Evolutionary conservation across 1,140 invertebrate species (phyloP), one percentile per base, ranked within the genome.

Genomic region (Dendrolimus kikuchii): DNA sequence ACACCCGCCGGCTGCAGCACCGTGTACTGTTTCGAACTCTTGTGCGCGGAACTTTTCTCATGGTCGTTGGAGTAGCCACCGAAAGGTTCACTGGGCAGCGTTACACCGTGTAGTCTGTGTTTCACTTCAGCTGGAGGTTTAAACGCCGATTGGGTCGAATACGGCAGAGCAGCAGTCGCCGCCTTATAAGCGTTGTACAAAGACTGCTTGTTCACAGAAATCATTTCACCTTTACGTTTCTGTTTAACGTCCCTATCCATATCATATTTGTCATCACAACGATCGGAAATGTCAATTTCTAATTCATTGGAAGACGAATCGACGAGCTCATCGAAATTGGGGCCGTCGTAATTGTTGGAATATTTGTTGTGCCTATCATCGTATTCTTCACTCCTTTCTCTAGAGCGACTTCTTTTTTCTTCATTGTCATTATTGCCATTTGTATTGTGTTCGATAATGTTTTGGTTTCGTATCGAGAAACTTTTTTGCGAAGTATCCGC

Each of bases 221-320:
- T 68, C 64, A 87, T 81, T 88, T 87, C 84, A 69, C 70, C 71
- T 77, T 75, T 87, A 77, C 68, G 63, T 87, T 83, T 70, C 77
- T 79, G 76, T 64, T 86, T 89, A 60, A 57, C 54, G 38, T 82
- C 73, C 55, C 68, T 74, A 51, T 79, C 82, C 4, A 89, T 85
- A 44, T 81, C 78, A 37, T 86, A 84, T 23, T 89, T 88, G 4
- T 79, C 76, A 5, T 89, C 88, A n/a, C 87, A 83, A 44, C 89
- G 86, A 64, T 93, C 92, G 0, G 92, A 93, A 90, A 94, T 94
- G 69, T 94, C 93, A 57, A 94, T 94, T 80, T 94, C 93, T 7
- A 94, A 69, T 70, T 95, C 93, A 61, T 93, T 93, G 7, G 93
- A 93, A 2, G 93, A 94, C 51, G 94, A 93, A 74, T 94, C 93